These are phyloP conservation scores for Metacarcinus magister DNA, from an alignment of 2,888 invertebrate species.

Conservation along the genomic window DNA sequence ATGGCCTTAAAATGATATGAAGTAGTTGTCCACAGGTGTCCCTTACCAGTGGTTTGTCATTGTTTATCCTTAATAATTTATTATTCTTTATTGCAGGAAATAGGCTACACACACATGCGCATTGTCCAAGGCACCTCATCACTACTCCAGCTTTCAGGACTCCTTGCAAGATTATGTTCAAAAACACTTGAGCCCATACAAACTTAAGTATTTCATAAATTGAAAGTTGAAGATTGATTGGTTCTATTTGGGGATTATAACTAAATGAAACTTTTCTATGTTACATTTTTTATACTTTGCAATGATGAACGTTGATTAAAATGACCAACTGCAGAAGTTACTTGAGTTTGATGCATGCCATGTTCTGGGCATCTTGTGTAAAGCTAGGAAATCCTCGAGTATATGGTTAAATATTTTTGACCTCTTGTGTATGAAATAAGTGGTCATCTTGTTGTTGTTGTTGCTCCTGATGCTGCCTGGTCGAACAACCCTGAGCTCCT, in stretches of 20 bases:
- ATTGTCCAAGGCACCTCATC: conserved; percentile 95
- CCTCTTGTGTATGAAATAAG: too few species aligned
- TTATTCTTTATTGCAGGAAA: conserved; percentile 88
- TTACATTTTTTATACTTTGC: background rate
- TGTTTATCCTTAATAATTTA: conserved; percentile 36
- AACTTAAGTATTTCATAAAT: background rate
- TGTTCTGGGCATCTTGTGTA: too few species aligned
- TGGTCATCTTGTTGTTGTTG: too few species aligned
- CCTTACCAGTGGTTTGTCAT: too few species aligned
- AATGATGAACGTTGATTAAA: background rate
- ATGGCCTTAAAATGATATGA: too few species aligned
- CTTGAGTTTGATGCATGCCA: too few species aligned
- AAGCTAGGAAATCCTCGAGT: too few species aligned
- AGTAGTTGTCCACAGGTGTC: too few species aligned
- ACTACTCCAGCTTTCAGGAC: conserved; percentile 94
- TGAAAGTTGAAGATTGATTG: background rate
- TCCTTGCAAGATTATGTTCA: conserved; percentile 92
- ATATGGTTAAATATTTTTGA: too few species aligned
- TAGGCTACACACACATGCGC: conserved; percentile 95
- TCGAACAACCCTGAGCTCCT: too few species aligned
- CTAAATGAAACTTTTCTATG: background rate
- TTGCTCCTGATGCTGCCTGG: too few species aligned
- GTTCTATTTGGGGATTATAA: background rate
- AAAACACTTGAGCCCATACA: conserved; percentile 60
- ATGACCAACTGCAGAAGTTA: background rate